These are phyloP conservation scores for Schrankia costaestrigalis DNA, from an alignment of 2,888 invertebrate species.

Conservation along the genomic window DNA sequence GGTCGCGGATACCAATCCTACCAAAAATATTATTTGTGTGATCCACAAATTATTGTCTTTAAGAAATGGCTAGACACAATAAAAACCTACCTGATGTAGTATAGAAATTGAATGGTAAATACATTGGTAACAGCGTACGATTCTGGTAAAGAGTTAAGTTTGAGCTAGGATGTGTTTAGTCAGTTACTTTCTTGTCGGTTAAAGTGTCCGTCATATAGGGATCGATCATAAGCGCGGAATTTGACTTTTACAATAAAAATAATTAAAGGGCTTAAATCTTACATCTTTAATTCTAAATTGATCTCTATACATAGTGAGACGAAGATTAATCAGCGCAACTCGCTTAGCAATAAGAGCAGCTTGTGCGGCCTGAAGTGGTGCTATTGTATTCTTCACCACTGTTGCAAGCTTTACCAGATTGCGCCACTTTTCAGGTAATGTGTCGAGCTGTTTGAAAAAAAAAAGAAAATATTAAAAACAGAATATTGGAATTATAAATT, in stretches of 20 bases:
- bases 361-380: slow-evolving; percentile 93
- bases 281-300: slow-evolving; percentile 83
- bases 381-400: slow-evolving; percentile 91
- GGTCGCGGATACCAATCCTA: too few species aligned
- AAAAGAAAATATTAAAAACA: neutral
- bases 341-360: slow-evolving; percentile 92
- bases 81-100: slow-evolving; percentile 91
- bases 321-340: slow-evolving; percentile 88
- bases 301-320: slow-evolving; percentile 88
- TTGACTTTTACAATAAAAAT: too few species aligned
- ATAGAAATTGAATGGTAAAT: slow-evolving; percentile 96
- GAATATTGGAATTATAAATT: too few species aligned
- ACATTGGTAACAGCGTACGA: slow-evolving; percentile 92
- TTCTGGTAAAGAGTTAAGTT: slow-evolving; percentile 86
- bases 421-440: slow-evolving; percentile 93
- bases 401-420: slow-evolving; percentile 91
- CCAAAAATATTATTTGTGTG: too few species aligned
- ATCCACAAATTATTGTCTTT: too few species aligned
- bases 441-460: slow-evolving; percentile 73
- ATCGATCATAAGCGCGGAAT: too few species aligned
- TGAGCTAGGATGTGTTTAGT: too few species aligned
- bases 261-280: slow-evolving; percentile 1
- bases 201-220: too few species aligned
- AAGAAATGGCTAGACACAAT: too few species aligned
- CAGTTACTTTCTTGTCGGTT: too few species aligned